Evolutionary conservation across 1,140 invertebrate species (phyloP), one percentile per base, ranked within the genome.

Genomic region (Drosophila kepulauana): DNA sequence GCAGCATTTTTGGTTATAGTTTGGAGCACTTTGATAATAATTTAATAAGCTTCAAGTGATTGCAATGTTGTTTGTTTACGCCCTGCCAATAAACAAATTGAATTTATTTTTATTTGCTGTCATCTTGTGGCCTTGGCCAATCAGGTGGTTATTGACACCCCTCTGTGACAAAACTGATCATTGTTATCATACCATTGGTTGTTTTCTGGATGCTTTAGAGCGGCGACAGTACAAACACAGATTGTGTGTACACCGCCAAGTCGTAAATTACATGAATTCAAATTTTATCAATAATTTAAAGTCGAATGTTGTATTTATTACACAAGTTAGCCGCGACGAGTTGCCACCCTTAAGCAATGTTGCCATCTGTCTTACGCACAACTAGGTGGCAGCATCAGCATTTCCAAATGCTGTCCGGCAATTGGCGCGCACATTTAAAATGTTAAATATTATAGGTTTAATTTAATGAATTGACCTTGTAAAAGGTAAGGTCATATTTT

Each of bases 301-400:
- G 63, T 45, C 45, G 56, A 84, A 82, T 76, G 62, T 74, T 72
- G 68, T 82, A 82, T 82, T 84, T 84, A 84, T 82, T 82, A 82
- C 81, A 82, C 81, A 82, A 82, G 81, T 68, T 62, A 54, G 62
- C 28, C 30, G 46, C 35, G 20, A 13, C 20, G 25, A 15, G 72
- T 45, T 75, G 72, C 72, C 72, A 75, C 57, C 49, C 38, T 45
- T 41, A 16, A 11, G 0, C 4, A 35, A 5, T 35, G 66, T 1
- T 74, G 49, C 51, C 57, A 74, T n/a, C 28, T 46, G 16, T 0
- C 7, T n/a, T 10, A 46, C 2, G 33, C 25, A 11, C 0, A 7
- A n/a, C 35, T 28, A 3, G 5, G 48, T 69, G 67, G 67, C 67
- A 69, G 6, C 57, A n/a, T 13, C 20, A 25, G 20, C 20, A 28